Evolutionary conservation across 2,888 invertebrate species (phyloP).

Genomic region (Tinea semifulvella): DNA sequence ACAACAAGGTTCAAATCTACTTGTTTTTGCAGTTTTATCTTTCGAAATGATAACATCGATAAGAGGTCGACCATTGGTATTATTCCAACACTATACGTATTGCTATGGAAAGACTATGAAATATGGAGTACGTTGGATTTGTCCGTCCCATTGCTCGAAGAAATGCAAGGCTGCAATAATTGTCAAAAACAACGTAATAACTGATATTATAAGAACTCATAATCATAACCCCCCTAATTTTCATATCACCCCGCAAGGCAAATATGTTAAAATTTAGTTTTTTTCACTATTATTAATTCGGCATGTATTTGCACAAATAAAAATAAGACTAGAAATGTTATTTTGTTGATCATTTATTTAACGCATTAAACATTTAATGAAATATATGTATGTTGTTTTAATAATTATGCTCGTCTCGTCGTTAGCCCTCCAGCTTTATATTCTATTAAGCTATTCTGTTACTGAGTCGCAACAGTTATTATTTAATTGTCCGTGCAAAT

Average conservation of each 20-base stretch:
- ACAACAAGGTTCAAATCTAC: neutral
- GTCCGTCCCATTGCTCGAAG: neutral
- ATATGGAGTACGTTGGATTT: neutral
- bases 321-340: no score
- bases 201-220: neutral
- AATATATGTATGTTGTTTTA: no score
- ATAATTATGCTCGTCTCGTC: no score
- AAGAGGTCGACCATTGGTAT: neutral
- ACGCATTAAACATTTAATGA: no score
- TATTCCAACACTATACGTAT: conserved; percentile 1
- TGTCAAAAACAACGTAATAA: neutral
- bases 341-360: no score
- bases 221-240: neutral
- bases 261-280: conserved; percentile 3
- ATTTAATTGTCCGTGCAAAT: no score
- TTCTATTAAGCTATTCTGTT: no score
- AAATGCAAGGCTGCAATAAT: neutral
- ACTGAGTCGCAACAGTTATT: no score
- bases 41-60: neutral
- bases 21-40: neutral
- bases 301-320: no score
- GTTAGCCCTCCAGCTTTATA: no score
- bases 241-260: neutral
- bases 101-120: neutral
- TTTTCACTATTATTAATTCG: no score